phyloP scores from a whole-genome alignment of 2,113 vertebrate species.

The Larimichthys polyactis region DNA sequence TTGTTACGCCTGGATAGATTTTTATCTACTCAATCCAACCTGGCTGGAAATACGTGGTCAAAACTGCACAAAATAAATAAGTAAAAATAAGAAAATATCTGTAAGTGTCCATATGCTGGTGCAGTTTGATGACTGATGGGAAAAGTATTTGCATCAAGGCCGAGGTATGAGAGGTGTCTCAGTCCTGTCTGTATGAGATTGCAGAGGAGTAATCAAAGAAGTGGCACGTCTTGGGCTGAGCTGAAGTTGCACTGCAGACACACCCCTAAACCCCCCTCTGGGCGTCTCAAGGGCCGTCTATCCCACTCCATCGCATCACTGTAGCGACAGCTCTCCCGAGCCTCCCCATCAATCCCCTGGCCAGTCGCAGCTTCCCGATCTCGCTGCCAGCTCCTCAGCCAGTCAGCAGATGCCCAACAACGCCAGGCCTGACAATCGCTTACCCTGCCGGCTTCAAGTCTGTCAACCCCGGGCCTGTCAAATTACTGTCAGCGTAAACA shows the following conservation, averaged over 20 bases:
- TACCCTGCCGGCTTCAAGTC: slow-evolving; percentile 79
- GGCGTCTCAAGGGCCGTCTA: slow-evolving; percentile 72
- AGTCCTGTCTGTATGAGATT: slow-evolving; percentile 60
- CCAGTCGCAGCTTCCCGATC: slow-evolving; percentile 75
- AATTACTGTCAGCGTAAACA: slow-evolving; percentile 81
- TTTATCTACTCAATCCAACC: slow-evolving; percentile 43
- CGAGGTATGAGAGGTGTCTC: slow-evolving; percentile 57
- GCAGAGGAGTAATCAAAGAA: slow-evolving; percentile 70
- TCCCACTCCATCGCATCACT: slow-evolving; percentile 73
- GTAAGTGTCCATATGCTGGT: slow-evolving; percentile 30
- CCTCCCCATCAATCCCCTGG: slow-evolving; percentile 76
- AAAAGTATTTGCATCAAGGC: slow-evolving; percentile 66
- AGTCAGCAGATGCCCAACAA: slow-evolving; percentile 78
- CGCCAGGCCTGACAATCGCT: slow-evolving; percentile 82
- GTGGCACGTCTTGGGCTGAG: slow-evolving; percentile 63
- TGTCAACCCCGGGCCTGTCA: slow-evolving; percentile 81
- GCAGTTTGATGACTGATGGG: slow-evolving; percentile 66
- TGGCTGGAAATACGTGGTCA: slow-evolving; percentile 49
- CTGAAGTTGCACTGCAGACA: slow-evolving; percentile 54
- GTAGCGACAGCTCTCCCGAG: slow-evolving; percentile 67
- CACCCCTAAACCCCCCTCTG: slow-evolving; percentile 31
- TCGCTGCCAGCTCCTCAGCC: slow-evolving; percentile 75
- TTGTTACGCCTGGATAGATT: slow-evolving; percentile 45
- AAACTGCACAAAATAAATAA: slow-evolving; percentile 22
- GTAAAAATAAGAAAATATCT: slow-evolving; percentile 25